Conservation (phyloP, 2,888 invertebrate genomes). For the Chydorus sphaericus region DNA sequence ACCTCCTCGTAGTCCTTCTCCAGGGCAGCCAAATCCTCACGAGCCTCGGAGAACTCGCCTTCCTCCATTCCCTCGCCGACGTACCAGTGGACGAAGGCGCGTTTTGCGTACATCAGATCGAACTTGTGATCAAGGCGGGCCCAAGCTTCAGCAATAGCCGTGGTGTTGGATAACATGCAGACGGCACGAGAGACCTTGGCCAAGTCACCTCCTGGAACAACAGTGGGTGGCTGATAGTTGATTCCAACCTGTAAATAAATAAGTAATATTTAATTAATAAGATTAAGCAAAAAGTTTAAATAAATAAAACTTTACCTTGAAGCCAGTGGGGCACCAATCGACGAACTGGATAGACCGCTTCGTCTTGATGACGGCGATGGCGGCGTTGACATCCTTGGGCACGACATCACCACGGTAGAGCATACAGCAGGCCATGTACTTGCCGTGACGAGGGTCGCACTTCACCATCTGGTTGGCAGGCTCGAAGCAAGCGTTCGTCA, state of each 20-base stretch:
- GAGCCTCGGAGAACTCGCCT: constrained; percentile 52
- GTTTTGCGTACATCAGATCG: constrained; percentile 40
- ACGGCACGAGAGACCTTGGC: constrained; percentile 37
- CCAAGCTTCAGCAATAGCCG: constrained; percentile 42
- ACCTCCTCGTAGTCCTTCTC: constrained; percentile 34
- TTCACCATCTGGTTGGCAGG: constrained; percentile 34
- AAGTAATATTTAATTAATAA: constrained; percentile 35
- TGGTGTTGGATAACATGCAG: constrained; percentile 41
- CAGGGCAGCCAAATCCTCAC: constrained; percentile 56
- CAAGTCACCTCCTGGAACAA: constrained; percentile 50
- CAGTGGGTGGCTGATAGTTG: constrained; percentile 52
- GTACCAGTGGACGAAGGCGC: constrained; percentile 41
- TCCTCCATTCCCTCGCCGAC: constrained; percentile 30
- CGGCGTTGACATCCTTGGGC: constrained; percentile 32
- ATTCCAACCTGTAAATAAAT: constrained; percentile 44
- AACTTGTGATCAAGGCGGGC: constrained; percentile 40
- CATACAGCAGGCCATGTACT: constrained; percentile 56
- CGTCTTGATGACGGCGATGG: constrained; percentile 33
- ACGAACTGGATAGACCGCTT: constrained; percentile 36
- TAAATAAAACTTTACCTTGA: constrained; percentile 27
- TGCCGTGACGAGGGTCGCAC: constrained; percentile 28
- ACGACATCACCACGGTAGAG: constrained; percentile 79
- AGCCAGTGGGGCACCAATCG: constrained; percentile 40
- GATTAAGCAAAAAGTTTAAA: background rate
- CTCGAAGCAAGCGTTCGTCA: constrained; percentile 34